Base-by-base conservation (phyloP, 2,888 invertebrate genomes). In the Lumbricus terrestris region DNA sequence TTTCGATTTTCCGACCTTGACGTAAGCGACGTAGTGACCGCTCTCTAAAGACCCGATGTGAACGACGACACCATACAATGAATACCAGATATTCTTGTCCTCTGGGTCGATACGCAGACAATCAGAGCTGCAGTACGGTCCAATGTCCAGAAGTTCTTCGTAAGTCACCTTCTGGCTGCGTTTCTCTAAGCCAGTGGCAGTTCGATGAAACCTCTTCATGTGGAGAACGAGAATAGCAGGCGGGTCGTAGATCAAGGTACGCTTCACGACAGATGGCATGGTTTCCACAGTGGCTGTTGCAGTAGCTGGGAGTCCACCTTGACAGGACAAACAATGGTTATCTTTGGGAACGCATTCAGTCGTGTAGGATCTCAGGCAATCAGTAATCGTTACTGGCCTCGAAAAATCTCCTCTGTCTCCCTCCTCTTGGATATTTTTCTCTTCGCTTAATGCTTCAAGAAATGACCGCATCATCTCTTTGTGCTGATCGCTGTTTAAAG, bases 121-220 rank as follows among this genome's bases (percentile, higher is more conserved):
- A 35, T 37, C 85, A 6, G 85, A 35, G 35, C 85, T 85, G 35
- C 85, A 85, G 35, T 23, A 85, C 37, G 85, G 85, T 35, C 35
- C 85, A 85, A 85, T 16, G 35, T 85, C 85, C 15, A 85, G 85
- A 85, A 85, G 37, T 35, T 85, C 35, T 85, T 85, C 85, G 34
- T 35, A 85, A 85, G 34, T 34, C 8, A 85, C 23, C 20, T 34
- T 34, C 1, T 35, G 8, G n/a, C 23, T 23, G 85, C 34, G 34
- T 35, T 85, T 85, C 35, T 34, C 35, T 11, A 35, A 35, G 34
- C 85, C 85, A 33, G 20, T 85, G 85, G 85, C 37, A 2, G 34
- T 35, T 34, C 11, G 85, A 23, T 85, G 23, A 85, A 85, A 85
- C 37, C 85, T 34, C 85, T 85, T 85, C 35, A 85, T 4, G 35